Percentiles rank a stretch among this genome's conserved stretches.
These are phyloP conservation scores for Taurulus bubalis DNA, from an alignment of 2,113 vertebrate species.

Conservation along the genomic window DNA sequence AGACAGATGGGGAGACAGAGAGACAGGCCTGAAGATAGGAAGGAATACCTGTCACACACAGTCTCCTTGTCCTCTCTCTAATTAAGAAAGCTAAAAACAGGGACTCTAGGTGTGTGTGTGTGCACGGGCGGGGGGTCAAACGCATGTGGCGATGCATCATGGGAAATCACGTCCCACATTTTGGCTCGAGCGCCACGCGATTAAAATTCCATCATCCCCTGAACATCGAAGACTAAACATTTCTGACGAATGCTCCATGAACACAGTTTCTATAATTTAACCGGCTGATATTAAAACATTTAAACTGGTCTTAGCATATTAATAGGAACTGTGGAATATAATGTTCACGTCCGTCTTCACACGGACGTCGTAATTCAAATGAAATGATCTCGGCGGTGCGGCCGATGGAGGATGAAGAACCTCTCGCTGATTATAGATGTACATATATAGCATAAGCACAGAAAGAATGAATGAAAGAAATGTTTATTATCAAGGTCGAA, in stretches of 20 bases:
- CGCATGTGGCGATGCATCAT: slow-evolving; percentile 43
- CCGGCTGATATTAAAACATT: slow-evolving; percentile 74
- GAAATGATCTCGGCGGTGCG: slow-evolving; percentile 39
- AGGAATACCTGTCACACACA: slow-evolving; percentile 27
- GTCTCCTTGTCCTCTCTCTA: slow-evolving; percentile 6
- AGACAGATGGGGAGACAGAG: slow-evolving; percentile 38
- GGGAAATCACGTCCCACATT: slow-evolving; percentile 57
- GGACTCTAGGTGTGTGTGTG: slow-evolving; percentile 19
- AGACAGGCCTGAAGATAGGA: slow-evolving; percentile 36
- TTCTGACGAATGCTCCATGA: slow-evolving; percentile 60
- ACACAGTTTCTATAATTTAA: slow-evolving; percentile 76
- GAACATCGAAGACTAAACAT: slow-evolving; percentile 67
- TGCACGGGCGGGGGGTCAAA: background rate
- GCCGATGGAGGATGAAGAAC: slow-evolving; percentile 40
- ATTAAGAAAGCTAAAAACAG: slow-evolving; percentile 31
- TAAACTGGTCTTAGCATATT: slow-evolving; percentile 68
- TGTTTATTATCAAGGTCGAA: too few species aligned
- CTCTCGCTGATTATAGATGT: background rate
- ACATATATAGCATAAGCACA: background rate
- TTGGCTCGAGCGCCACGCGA: slow-evolving; percentile 20
- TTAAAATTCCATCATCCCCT: slow-evolving; percentile 63
- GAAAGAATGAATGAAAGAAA: too few species aligned
- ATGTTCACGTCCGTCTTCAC: slow-evolving; percentile 76
- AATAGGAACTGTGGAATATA: slow-evolving; percentile 69
- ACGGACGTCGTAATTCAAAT: slow-evolving; percentile 74